These are phyloP conservation scores for Cantharis rufa DNA, from an alignment of 2,888 invertebrate genomes.

Conservation along the genomic window DNA sequence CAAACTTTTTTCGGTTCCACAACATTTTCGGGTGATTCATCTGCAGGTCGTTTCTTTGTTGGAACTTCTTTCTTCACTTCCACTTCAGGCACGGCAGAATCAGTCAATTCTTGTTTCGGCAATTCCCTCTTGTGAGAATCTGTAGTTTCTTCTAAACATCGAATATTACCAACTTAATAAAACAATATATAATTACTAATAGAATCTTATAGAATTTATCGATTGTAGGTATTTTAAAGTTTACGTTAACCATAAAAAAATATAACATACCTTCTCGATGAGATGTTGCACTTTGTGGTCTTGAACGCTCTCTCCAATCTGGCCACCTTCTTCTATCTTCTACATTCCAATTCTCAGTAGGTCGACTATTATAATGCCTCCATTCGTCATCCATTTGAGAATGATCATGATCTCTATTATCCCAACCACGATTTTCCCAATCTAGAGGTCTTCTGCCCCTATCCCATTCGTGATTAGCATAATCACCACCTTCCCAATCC, in stretches of 20 bases:
- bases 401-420: conserved; percentile 48
- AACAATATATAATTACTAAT: neutral
- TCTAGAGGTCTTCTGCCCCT: conserved; percentile 59
- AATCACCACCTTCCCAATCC: conserved; percentile 51
- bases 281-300: conserved; percentile 55
- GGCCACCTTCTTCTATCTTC: conserved; percentile 62
- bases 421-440: conserved; percentile 57
- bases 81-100: conserved; percentile 10
- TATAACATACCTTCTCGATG: conserved; percentile 44
- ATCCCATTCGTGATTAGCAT: conserved; percentile 56
- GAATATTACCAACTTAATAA: neutral
- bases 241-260: too few relatives aligned
- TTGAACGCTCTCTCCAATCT: conserved; percentile 53
- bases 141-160: conserved; percentile 10
- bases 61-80: conserved; percentile 37
- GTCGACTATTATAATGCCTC: conserved; percentile 48
- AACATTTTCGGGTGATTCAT: conserved; percentile 52
- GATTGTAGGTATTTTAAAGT: neutral
- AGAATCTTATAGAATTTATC: neutral
- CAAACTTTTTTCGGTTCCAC: conserved; percentile 57
- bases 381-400: conserved; percentile 51
- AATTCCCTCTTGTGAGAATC: conserved; percentile 40
- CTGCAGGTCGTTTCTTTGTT: conserved; percentile 46
- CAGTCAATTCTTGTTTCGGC: conserved; percentile 23
- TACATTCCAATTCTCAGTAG: conserved; percentile 53